Evolutionary conservation across 2,888 invertebrate species (phyloP), one percentile per base, ranked within the genome.

Genomic region (Papilio elwesi): DNA sequence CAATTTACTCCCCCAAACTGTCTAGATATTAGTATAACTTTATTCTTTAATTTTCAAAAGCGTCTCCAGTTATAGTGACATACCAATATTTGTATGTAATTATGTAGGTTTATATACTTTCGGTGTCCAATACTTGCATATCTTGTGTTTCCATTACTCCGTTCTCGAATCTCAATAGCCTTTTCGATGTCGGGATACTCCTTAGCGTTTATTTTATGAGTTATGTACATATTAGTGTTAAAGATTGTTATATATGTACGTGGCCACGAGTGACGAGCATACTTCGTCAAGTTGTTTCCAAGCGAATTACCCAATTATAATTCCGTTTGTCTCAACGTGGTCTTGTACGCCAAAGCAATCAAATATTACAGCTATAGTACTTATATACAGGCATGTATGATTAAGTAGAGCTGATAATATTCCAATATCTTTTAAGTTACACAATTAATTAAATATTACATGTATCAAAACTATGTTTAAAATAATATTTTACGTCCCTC

Each of bases 221-320:
- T 88, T 87, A 86, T 91, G 91, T 91, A 91, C 85, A 91, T 91
- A 91, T 89, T 91, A 91, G 90, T 85, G 80, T 80, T 90, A 87
- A 84, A 84, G 83, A 84, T 80, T 84, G 81, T 87, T 83, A 85
- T 79, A 75, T 84, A 77, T 75, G 77, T 76, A 70, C 76, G 68
- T 73, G 74, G 74, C 75, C 75, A 71, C 76, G 75, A 74, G 75
- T 78, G 74, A 66, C 75, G 70, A 72, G 66, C 70, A 72, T 66
- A 70, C 43, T 9, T 70, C 67, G 53, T 74, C 66, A 57, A 62
- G 70, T 48, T 76, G 68, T 71, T 74, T 74, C 72, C 73, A 76
- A 77, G 77, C 77, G 78, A 80, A 79, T 78, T 77, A 76, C 70
- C 71, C 74, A 78, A 75, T 66, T 74, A 74, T 68, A 76, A 77